A percentile compares a stretch with the other conserved stretches of the same genome.
phyloP scores from a whole-genome alignment of 2,797 vertebrate genomes.

The Myotis pilosus region DNA sequence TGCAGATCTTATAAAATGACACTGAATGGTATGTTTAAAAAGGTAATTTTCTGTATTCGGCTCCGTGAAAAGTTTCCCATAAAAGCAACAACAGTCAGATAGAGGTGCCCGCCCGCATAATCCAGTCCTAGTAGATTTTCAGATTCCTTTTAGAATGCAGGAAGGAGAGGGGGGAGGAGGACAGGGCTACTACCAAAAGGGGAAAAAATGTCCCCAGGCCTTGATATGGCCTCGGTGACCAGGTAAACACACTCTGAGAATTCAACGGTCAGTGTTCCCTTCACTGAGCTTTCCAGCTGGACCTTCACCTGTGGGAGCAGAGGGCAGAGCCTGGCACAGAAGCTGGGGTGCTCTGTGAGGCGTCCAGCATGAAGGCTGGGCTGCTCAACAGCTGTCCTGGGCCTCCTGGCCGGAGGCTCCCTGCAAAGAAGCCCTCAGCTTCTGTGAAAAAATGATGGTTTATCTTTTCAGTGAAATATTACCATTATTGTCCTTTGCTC shows the following conservation, averaged over 20 bases:
- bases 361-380: background rate
- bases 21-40: constrained; percentile 60
- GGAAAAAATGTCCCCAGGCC: background rate
- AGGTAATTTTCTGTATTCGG: constrained; percentile 57
- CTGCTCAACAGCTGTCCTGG: background rate
- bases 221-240: background rate
- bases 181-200: background rate
- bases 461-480: too few species aligned
- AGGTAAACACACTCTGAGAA: background rate
- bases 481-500: too few species aligned
- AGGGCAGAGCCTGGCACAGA: background rate
- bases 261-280: background rate
- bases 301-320: background rate
- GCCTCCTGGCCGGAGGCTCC: background rate
- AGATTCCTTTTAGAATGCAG: background rate
- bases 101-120: constrained; percentile 39
- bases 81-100: constrained; percentile 54
- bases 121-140: background rate
- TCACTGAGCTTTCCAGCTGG: background rate
- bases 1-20: constrained; percentile 47
- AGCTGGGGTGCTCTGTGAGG: background rate
- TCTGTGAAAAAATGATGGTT: too few species aligned
- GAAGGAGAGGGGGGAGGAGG: background rate
- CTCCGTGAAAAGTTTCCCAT: constrained; percentile 40
- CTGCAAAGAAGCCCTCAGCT: background rate